Evolutionary conservation across 1,140 invertebrate genomes (phyloP), one percentile per base, ranked within the genome.

Genomic region (Rhopalosiphum maidis): DNA sequence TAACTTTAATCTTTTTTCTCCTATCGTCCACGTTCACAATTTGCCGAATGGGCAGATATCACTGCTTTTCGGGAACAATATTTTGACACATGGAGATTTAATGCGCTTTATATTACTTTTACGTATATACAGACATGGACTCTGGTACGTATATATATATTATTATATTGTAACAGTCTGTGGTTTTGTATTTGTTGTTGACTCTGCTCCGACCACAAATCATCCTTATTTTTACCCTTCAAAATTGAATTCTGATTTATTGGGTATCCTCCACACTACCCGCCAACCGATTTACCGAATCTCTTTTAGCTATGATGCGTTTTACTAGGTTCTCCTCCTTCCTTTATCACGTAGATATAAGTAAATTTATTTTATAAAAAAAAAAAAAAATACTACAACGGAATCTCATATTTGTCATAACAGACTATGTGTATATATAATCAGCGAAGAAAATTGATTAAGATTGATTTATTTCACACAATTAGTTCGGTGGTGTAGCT

Each of bases 31-130:
- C 30, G 18, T 35, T 48, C 86, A 89, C 87, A 89, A 55, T 55
- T 54, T 25, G 88, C 88, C 35, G 51, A 55, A 89, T 89, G 51
- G 88, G 9, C 88, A 43, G 15, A 90, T 90, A 43, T 60, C 37
- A n/a, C 30, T n/a, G 60, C 4, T 90, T 60, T 55, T 43, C 9
- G 37, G 15, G 22, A n/a, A 68, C 30, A 6, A 90, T 68, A 90
- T 68, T 91, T 91, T 54, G 83, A 94, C 91, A 90, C 83, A 90
- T 94, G 51, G 90, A 85, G 37, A 51, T 93, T 93, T 90, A 90
- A 90, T 90, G 37, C 89, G 88, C 22, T 90, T 68, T 60, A 90
- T 90, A 90, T 90, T 90, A 90, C 54, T 90, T 90, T 90, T 60
- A 43, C 88, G 88, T 55, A 35, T 51, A 88, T 51, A 88, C 46